Percentiles rank a stretch among this genome's conserved stretches.
Evolutionary conservation across 1,140 invertebrate genomes (phyloP).

Genomic region (Forficula auricularia): DNA sequence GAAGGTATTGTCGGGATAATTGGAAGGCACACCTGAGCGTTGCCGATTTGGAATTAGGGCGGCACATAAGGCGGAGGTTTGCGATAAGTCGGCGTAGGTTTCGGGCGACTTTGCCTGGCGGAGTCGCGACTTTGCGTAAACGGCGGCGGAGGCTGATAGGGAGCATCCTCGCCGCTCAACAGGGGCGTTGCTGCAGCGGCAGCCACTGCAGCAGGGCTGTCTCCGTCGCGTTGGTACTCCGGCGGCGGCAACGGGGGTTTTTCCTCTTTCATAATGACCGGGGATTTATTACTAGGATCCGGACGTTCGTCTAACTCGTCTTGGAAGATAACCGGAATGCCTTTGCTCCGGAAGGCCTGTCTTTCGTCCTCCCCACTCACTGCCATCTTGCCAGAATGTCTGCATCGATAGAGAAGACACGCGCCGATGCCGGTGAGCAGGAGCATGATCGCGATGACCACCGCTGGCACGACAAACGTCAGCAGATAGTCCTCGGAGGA

Average conservation of each 20-base stretch:
- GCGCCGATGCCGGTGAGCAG: constrained; percentile 71
- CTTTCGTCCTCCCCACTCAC: constrained; percentile 56
- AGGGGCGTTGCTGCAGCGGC: constrained; percentile 22
- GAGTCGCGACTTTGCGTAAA: constrained; percentile 53
- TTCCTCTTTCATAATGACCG: constrained; percentile 82
- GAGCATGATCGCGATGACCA: constrained; percentile 78
- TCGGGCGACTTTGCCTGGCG: constrained; percentile 44
- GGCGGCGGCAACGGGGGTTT: constrained; percentile 70
- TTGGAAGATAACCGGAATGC: constrained; percentile 82
- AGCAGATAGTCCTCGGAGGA: constrained; percentile 63
- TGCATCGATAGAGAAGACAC: constrained; percentile 68
- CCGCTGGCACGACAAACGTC: constrained; percentile 76
- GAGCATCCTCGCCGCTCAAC: constrained; percentile 28
- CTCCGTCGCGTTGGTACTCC: constrained; percentile 43
- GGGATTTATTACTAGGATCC: constrained; percentile 69
- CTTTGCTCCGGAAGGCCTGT: constrained; percentile 70
- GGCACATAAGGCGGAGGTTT: constrained; percentile 83
- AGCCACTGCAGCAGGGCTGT: constrained; percentile 33
- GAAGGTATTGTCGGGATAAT: not conserved
- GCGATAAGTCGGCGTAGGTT: constrained; percentile 68
- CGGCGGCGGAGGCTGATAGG: constrained; percentile 62
- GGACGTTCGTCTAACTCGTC: constrained; percentile 85
- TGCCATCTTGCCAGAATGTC: constrained; percentile 59
- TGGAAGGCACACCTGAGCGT: not conserved
- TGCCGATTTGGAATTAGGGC: constrained; percentile 43